phyloP scores from a whole-genome alignment of 2,797 vertebrate species.

The Pantherophis vulpinus region DNA sequence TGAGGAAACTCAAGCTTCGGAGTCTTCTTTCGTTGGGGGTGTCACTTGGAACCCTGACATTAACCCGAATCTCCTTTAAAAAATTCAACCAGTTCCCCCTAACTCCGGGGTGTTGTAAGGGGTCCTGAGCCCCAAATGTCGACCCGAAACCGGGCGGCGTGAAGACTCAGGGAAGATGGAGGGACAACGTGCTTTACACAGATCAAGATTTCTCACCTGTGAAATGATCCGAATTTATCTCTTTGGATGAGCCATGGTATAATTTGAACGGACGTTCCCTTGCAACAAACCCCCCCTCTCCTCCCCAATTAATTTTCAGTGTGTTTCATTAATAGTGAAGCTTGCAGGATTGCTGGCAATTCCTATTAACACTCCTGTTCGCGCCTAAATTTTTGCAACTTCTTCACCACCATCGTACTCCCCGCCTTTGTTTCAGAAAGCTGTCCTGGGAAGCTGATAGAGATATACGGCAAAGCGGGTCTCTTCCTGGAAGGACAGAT shows the following conservation, averaged over 20 bases:
- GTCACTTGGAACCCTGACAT: too few relatives aligned
- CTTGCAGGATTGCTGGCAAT: not conserved
- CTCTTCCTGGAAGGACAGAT: constrained; percentile 91
- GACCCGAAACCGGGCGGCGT: too few relatives aligned
- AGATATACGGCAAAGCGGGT: constrained; percentile 89
- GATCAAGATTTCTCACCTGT: not conserved
- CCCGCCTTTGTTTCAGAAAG: constrained; percentile 73
- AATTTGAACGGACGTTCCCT: not conserved
- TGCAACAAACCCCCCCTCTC: not conserved
- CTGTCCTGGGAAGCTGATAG: constrained; percentile 92
- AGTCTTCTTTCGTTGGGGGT: too few relatives aligned
- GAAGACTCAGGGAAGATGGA: too few relatives aligned
- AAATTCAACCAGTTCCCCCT: too few relatives aligned
- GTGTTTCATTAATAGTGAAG: not conserved
- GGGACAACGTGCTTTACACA: not conserved
- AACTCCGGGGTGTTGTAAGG: too few relatives aligned
- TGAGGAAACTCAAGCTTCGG: too few relatives aligned
- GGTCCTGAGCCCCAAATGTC: too few relatives aligned
- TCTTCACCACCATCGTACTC: not conserved
- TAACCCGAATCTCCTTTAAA: too few relatives aligned
- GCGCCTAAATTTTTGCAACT: not conserved
- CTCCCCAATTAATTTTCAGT: not conserved
- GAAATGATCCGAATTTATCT: not conserved
- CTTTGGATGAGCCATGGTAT: not conserved
- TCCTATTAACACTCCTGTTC: not conserved